Percentiles rank a stretch among this genome's conserved stretches.
phyloP scores from a whole-genome alignment of 1,140 invertebrate genomes.

The Chelonus insularis region DNA sequence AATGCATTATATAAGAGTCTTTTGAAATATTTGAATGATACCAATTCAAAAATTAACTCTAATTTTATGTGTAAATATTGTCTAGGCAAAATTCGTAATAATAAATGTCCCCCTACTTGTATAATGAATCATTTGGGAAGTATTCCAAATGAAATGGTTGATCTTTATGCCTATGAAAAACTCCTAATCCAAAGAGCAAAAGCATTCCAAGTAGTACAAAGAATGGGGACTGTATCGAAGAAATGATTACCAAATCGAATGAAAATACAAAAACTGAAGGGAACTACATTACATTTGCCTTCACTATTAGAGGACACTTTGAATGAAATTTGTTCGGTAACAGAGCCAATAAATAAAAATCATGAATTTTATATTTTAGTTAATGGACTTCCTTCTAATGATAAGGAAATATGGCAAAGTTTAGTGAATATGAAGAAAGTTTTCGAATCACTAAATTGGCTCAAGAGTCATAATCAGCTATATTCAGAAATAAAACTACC shows the following conservation, averaged over 20 bases:
- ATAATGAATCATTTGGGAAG: no score
- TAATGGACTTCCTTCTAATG: conserved; percentile 27
- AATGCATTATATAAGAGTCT: no score
- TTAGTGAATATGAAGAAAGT: conserved; percentile 30
- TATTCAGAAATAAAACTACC: no score
- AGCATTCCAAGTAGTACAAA: conserved; percentile 1
- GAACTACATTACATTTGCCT: conserved; percentile 39
- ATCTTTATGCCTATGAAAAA: conserved; percentile 38
- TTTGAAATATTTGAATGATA: no score
- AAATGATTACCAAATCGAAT: neutral
- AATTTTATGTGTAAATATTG: no score
- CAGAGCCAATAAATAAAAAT: conserved; percentile 32
- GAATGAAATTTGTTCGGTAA: conserved; percentile 35
- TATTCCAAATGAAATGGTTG: no score
- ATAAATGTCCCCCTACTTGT: no score
- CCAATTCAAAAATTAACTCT: no score
- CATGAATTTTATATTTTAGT: conserved; percentile 31
- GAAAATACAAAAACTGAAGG: neutral
- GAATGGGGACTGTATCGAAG: neutral
- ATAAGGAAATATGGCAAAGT: conserved; percentile 29
- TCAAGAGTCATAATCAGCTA: no score
- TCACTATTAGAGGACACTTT: conserved; percentile 41
- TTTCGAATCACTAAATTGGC: no score
- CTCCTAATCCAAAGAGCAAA: conserved; percentile 25
- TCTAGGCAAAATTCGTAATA: no score